Evolutionary conservation across 2,797 vertebrate genomes (phyloP).

Genomic region (Mastacembelus armatus): DNA sequence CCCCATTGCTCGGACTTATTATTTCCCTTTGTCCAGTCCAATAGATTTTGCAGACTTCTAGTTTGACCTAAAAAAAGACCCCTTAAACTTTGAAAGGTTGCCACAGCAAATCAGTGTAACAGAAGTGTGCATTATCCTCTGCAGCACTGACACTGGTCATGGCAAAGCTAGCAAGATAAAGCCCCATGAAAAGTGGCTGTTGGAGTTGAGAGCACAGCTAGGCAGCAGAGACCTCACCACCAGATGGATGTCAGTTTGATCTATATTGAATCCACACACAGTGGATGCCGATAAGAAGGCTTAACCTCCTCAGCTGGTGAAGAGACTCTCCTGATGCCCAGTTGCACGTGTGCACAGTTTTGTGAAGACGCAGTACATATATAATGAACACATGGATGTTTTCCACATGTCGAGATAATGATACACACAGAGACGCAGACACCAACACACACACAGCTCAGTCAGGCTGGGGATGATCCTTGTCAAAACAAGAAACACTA

Average conservation of each 20-base stretch:
- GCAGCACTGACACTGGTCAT: conserved; percentile 19
- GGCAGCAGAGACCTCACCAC: conserved; percentile 41
- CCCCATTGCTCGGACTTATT: not conserved
- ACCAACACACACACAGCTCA: not conserved
- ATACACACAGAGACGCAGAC: conserved; percentile 25
- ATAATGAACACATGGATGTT: not conserved
- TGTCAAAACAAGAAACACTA: conserved; percentile 36
- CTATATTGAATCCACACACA: conserved; percentile 49
- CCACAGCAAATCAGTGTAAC: conserved; percentile 39
- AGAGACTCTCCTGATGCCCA: conserved; percentile 44
- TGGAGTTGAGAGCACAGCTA: conserved; percentile 29
- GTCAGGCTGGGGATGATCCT: conserved; percentile 24
- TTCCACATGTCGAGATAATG: conserved; percentile 31
- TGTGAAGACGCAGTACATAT: conserved; percentile 18
- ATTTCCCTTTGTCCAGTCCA: conserved; percentile 13
- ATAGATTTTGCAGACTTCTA: conserved; percentile 12
- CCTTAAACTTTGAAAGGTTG: conserved; percentile 42
- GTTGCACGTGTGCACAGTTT: conserved; percentile 35
- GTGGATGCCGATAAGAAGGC: conserved; percentile 55
- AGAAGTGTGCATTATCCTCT: conserved; percentile 30
- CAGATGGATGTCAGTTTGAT: conserved; percentile 60
- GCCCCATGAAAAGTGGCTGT: conserved; percentile 25
- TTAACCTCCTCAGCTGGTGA: conserved; percentile 30
- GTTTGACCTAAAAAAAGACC: conserved; percentile 34
- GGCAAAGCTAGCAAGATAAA: conserved; percentile 62